Conservation (phyloP, 2,797 vertebrate species). For the Acipenser oxyrinchus region DNA sequence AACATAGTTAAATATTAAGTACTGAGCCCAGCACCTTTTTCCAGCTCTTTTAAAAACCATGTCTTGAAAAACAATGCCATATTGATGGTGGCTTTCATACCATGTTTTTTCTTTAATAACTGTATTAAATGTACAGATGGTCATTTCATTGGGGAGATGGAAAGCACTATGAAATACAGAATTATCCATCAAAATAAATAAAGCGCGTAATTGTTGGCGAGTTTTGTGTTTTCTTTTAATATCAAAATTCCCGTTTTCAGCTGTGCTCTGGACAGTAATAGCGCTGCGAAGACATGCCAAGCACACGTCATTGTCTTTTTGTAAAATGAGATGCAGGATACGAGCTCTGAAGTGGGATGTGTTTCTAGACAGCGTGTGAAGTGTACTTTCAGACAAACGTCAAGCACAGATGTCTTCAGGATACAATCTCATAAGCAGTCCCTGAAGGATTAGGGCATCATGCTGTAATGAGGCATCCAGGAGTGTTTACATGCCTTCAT, state of each 20-base stretch:
- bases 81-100: not conserved
- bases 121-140: conserved; percentile 4
- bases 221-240: not conserved
- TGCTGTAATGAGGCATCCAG: not conserved
- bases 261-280: not conserved
- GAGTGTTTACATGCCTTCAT: not conserved
- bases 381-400: too few species aligned
- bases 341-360: not conserved
- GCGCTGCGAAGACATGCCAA: not conserved
- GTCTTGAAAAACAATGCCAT: not conserved
- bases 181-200: conserved; percentile 1
- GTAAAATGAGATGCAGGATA: not conserved
- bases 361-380: not conserved
- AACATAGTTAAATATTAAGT: too few species aligned
- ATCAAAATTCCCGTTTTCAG: not conserved
- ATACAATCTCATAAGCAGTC: not conserved
- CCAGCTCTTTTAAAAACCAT: not conserved
- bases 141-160: not conserved
- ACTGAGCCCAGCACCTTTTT: not conserved
- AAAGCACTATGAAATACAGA: not conserved
- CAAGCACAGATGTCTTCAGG: not conserved
- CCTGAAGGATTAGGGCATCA: not conserved
- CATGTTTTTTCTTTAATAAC: not conserved
- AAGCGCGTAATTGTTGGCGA: not conserved
- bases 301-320: not conserved